These are phyloP conservation scores for Caenorhabditis japonica DNA, from an alignment of 2,888 invertebrate genomes.

Conservation along the genomic window DNA sequence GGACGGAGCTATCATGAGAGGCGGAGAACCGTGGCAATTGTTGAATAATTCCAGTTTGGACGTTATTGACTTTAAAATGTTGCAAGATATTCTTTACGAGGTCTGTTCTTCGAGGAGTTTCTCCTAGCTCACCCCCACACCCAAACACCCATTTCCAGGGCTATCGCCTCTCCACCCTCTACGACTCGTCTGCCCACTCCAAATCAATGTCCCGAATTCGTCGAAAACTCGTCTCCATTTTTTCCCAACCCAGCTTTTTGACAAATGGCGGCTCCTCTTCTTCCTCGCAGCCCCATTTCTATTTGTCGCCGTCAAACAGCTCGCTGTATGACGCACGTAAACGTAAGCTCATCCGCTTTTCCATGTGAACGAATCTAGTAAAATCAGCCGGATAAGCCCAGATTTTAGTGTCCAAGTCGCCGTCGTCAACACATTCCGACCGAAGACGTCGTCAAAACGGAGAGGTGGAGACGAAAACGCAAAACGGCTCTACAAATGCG, in stretches of 20 bases:
- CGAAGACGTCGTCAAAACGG: conserved; percentile 5
- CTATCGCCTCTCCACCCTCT: conserved; percentile 62
- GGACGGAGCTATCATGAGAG: conserved; percentile 48
- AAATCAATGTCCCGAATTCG: conserved; percentile 57
- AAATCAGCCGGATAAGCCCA: not conserved
- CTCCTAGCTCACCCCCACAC: not conserved
- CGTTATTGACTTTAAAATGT: conserved; percentile 58
- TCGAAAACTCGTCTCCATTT: conserved; percentile 37
- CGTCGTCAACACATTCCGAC: too few species aligned
- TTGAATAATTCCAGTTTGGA: conserved; percentile 22
- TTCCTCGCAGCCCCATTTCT: conserved; percentile 53
- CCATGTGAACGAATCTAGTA: not conserved
- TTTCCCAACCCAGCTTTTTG: conserved; percentile 17
- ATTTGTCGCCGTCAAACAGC: conserved; percentile 54
- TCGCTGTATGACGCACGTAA: conserved; percentile 28
- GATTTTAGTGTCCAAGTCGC: conserved; percentile 24
- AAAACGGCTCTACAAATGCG: too few species aligned
- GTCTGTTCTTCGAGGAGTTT: conserved; percentile 17
- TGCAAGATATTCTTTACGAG: conserved; percentile 67
- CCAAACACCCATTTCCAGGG: conserved; percentile 41
- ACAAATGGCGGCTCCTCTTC: conserved; percentile 27
- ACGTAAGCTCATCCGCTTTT: conserved; percentile 19
- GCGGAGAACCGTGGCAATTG: conserved; percentile 49
- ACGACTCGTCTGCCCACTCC: conserved; percentile 61
- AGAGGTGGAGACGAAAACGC: not conserved